Conservation (phyloP, 2,113 vertebrate genomes). For the Glaucidium brasilianum region DNA sequence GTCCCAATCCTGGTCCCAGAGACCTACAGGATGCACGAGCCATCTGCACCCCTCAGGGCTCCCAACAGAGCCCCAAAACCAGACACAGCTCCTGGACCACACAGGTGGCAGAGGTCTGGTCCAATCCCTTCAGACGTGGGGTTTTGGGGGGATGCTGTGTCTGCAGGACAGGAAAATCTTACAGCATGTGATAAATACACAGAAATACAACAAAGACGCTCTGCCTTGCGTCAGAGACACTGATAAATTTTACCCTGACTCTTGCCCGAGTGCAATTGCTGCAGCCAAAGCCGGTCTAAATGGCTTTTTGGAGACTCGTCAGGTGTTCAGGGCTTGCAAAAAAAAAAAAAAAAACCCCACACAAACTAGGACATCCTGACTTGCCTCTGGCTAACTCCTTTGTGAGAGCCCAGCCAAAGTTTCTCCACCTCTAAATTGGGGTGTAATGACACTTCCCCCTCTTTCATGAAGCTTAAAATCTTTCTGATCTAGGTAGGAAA, state of each 20-base stretch:
- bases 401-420: conserved; percentile 30
- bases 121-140: rapidly evolving
- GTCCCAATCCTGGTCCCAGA: neutral
- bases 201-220: neutral
- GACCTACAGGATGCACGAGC: rapidly evolving
- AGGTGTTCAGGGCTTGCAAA: neutral
- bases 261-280: neutral
- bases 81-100: neutral
- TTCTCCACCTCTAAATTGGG: conserved; percentile 46
- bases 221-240: neutral
- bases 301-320: neutral
- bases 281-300: neutral
- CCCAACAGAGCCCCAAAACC: rapidly evolving
- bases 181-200: rapidly evolving
- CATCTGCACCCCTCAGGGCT: neutral
- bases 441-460: conserved; percentile 43
- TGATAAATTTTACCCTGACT: neutral
- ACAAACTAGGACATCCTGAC: conserved; percentile 29
- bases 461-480: conserved; percentile 44
- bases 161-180: neutral
- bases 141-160: neutral
- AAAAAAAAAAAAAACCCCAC: no score
- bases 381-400: conserved; percentile 47
- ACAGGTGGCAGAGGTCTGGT: neutral
- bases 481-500: conserved; percentile 29